Evolutionary conservation across 2,797 vertebrate species (phyloP).

Genomic region (Dromococcyx pavoninus): DNA sequence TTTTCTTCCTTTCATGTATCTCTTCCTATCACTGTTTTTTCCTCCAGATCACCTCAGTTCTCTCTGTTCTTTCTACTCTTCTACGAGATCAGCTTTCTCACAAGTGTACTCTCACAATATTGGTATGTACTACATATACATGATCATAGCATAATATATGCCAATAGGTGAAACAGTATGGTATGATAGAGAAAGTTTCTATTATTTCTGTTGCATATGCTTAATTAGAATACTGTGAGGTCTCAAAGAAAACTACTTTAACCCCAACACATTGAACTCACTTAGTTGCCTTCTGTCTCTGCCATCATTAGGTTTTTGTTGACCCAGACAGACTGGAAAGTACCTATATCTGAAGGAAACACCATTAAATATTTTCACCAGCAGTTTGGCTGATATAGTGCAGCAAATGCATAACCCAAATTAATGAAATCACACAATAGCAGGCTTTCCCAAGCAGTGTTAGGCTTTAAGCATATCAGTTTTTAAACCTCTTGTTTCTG

Average conservation of each 20-base stretch:
- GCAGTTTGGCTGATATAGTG: not conserved
- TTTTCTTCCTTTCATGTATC: not conserved
- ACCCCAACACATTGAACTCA: not conserved
- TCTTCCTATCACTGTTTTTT: not conserved
- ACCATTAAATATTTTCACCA: not conserved
- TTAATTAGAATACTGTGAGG: not conserved
- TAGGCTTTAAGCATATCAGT: not conserved
- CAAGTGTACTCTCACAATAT: not conserved
- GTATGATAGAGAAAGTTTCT: not conserved
- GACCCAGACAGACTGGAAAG: not conserved
- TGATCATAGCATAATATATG: not conserved
- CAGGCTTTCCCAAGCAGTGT: not conserved
- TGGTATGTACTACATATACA: not conserved
- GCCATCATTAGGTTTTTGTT: not conserved
- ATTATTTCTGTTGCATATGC: not conserved
- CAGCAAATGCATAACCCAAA: not conserved
- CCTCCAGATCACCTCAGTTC: not conserved
- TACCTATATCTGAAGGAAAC: not conserved
- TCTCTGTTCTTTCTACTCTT: not conserved
- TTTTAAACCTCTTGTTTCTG: not conserved
- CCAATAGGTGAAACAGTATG: not conserved
- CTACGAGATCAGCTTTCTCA: not conserved
- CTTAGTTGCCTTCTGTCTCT: not conserved
- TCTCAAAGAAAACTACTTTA: not conserved
- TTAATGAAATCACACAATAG: not conserved